Base-by-base conservation (phyloP, 1,140 invertebrate species). In the Brachionus manjavacas region DNA sequence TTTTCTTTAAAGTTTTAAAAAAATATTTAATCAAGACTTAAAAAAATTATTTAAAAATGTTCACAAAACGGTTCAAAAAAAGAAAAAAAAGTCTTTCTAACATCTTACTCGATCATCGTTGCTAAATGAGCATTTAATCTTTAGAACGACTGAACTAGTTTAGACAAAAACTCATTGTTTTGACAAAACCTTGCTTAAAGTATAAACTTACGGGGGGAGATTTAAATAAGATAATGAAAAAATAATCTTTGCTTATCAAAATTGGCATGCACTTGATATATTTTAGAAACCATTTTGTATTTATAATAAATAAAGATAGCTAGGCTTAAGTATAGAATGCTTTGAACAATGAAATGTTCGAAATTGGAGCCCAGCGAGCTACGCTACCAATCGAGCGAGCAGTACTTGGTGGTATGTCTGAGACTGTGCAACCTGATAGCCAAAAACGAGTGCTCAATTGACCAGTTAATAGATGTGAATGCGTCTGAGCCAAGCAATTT, bases 391-490 rank as follows among this genome's bases (percentile, higher is more conserved):
- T 76, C 72, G 12, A 76, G 72, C 31, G 72, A 76, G 31, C 72
- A 76, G 25, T 76, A 76, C 25, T 49, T 76, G 31, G 49, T 76
- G 1, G 39, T 76, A 3, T 76, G 72, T 76, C 43, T 76, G 11
- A 23, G 25, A 76, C 46, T 76, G n/a, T 76, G 72, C 46, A 14
- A 49, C 49, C 46, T 76, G 25, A 76, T 76, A 76, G 25, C 46
- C 16, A 76, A 76, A 76, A 52, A 76, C 12, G 43, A 76, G 49
- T 76, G 72, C 20, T 76, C 72, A 4, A 76, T 76, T 6, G 72
- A 76, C 9, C 72, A 76, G n/a, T 8, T 76, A 49, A 76, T 76
- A 43, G 46, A 76, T 14, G 16, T 49, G 25, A 76, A 76, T 28
- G 9, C 12, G 6, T 49, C 72, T n/a, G 66, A 68, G 11, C n/a